A percentile compares a stretch with the other conserved stretches of the same genome.
phyloP scores from a whole-genome alignment of 1,140 invertebrate genomes.

The Aphelenchoides besseyi region DNA sequence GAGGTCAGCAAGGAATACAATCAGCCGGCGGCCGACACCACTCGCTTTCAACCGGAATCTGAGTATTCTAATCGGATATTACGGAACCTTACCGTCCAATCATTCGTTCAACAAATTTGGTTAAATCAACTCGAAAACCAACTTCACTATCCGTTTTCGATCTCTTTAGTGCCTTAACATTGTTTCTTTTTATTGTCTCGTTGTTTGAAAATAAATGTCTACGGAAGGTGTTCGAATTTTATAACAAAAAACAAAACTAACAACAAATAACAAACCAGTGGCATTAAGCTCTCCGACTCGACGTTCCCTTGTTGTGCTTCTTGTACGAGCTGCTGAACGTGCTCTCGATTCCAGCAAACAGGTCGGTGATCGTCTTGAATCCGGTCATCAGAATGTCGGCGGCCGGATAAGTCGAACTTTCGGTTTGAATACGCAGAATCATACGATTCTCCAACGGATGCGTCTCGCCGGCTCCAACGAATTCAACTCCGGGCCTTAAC shows the following conservation, averaged over 20 bases:
- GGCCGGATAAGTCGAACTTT: background rate
- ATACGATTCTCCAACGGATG: conserved; percentile 18
- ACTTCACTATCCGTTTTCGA: too few species aligned
- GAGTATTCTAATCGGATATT: too few species aligned
- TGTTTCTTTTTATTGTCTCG: background rate
- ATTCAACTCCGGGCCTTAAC: conserved; percentile 18
- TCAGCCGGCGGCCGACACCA: background rate
- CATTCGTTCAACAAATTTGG: too few species aligned
- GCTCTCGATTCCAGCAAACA: conserved; percentile 10
- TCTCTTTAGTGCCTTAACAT: background rate
- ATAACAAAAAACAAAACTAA: background rate
- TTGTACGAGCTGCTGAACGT: conserved; percentile 3
- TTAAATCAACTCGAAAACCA: background rate
- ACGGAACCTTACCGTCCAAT: too few species aligned
- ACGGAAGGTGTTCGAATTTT: conserved; percentile 1
- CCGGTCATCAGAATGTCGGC: conserved; percentile 2
- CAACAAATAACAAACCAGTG: background rate
- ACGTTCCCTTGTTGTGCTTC: background rate
- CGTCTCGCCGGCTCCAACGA: conserved; percentile 20
- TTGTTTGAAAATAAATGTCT: background rate
- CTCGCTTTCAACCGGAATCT: background rate
- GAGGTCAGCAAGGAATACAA: background rate
- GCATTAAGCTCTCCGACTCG: background rate
- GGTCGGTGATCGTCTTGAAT: background rate
- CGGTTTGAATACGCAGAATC: conserved; percentile 17